These are phyloP conservation scores for Potamilus streckersoni DNA, from an alignment of 1,140 invertebrate species.

Conservation along the genomic window DNA sequence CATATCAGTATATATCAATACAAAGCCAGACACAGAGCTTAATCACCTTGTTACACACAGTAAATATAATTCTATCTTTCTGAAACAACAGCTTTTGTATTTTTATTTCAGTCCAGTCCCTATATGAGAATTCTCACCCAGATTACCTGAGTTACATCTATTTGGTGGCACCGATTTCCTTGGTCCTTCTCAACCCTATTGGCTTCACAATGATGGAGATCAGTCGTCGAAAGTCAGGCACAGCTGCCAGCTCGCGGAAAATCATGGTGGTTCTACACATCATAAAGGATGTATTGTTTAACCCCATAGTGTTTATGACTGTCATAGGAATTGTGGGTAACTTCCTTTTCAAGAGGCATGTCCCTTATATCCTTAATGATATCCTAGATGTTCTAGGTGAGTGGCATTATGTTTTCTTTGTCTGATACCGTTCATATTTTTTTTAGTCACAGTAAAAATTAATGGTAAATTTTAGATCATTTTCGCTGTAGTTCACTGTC, in stretches of 20 bases:
- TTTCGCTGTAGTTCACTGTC: too few relatives aligned
- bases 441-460: too few relatives aligned
- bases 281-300: slow-evolving; percentile 80
- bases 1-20: too few relatives aligned
- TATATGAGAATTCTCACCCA: slow-evolving; percentile 79
- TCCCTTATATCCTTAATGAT: slow-evolving; percentile 81
- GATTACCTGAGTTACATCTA: slow-evolving; percentile 93
- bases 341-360: slow-evolving; percentile 80
- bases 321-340: slow-evolving; percentile 90
- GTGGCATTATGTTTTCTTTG: slow-evolving; percentile 2
- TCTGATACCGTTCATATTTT: too few relatives aligned
- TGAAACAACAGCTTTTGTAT: background rate
- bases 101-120: slow-evolving; percentile 67
- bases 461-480: too few relatives aligned
- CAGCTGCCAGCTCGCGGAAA: background rate
- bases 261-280: slow-evolving; percentile 43
- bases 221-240: slow-evolving; percentile 58
- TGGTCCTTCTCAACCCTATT: slow-evolving; percentile 93
- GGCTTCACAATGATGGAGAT: slow-evolving; percentile 93
- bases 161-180: slow-evolving; percentile 91
- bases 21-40: too few relatives aligned
- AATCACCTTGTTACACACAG: too few relatives aligned
- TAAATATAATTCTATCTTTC: too few relatives aligned
- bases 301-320: slow-evolving; percentile 95
- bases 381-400: slow-evolving; percentile 77